phyloP scores from a whole-genome alignment of 1,140 invertebrate species.

The Galendromus occidentalis region DNA sequence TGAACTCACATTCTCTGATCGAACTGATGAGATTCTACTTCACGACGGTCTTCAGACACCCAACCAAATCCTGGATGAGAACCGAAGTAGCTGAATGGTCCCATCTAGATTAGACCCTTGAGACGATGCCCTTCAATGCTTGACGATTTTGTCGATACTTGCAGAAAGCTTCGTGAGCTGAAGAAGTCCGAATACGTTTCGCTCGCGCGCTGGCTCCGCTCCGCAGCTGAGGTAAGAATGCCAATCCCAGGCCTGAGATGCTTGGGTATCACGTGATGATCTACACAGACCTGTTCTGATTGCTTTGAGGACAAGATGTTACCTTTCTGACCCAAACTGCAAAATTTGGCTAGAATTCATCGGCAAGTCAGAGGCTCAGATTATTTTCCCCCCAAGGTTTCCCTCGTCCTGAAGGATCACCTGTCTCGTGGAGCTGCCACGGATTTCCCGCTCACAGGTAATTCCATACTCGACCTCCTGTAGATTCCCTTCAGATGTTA shows the following conservation, averaged over 20 bases:
- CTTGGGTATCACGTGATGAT: not conserved
- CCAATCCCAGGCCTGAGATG: not conserved
- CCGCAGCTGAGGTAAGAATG: not conserved
- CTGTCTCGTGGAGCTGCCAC: too few species aligned
- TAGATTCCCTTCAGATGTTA: constrained; percentile 6
- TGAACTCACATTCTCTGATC: not conserved
- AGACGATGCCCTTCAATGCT: not conserved
- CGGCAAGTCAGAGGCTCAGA: too few species aligned
- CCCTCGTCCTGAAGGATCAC: too few species aligned
- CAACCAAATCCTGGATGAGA: constrained; percentile 5
- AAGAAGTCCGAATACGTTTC: not conserved
- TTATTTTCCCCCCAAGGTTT: too few species aligned
- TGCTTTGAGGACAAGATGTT: not conserved
- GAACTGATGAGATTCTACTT: constrained; percentile 11
- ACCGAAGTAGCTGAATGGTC: constrained; percentile 1
- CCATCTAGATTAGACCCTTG: not conserved
- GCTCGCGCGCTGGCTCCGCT: not conserved
- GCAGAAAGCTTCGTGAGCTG: not conserved
- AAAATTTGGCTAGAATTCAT: too few species aligned
- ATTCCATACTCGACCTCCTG: not conserved
- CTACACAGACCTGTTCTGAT: constrained; percentile 9
- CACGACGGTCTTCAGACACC: constrained; percentile 12
- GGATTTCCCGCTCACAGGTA: too few species aligned
- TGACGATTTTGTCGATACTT: not conserved
- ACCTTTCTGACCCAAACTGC: not conserved